A percentile compares a stretch with the other conserved stretches of the same genome.
These are phyloP conservation scores for Halcyon malimbica DNA, from an alignment of 2,113 vertebrate genomes.

Conservation along the genomic window DNA sequence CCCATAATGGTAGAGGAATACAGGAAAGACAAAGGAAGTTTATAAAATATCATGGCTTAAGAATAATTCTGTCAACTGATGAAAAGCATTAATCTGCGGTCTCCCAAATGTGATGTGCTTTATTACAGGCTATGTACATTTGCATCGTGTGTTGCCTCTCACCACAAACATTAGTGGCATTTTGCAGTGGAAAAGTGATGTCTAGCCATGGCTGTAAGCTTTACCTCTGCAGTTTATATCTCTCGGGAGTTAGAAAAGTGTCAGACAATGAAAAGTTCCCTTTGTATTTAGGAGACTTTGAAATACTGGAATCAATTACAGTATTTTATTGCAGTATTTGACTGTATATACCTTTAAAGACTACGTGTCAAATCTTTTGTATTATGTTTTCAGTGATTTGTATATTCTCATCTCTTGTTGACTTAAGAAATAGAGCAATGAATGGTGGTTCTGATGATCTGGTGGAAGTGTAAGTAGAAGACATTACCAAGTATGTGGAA, in stretches of 20 bases:
- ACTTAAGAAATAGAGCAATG: not conserved
- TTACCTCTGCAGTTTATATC: not conserved
- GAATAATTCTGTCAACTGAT: not conserved
- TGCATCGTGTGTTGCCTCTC: not conserved
- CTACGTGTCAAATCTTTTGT: not conserved
- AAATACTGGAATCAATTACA: not conserved
- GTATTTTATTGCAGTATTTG: not conserved
- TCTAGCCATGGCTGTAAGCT: not conserved
- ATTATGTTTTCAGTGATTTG: not conserved
- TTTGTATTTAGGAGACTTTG: not conserved
- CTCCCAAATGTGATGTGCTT: not conserved
- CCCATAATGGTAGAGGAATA: not conserved
- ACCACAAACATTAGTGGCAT: not conserved
- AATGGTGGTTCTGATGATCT: not conserved
- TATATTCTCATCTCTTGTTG: not conserved
- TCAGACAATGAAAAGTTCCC: not conserved
- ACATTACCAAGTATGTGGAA: rapidly evolving
- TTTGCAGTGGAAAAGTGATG: not conserved
- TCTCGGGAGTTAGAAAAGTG: not conserved
- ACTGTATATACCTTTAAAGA: not conserved
- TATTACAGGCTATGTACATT: not conserved
- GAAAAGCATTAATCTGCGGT: not conserved
- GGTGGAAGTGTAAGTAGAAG: not conserved
- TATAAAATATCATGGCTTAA: not conserved
- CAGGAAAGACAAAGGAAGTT: not conserved